A percentile compares a stretch with the other conserved stretches of the same genome.
Conservation (phyloP, 2,797 vertebrate genomes). For the Otolemur crassicaudatus region DNA sequence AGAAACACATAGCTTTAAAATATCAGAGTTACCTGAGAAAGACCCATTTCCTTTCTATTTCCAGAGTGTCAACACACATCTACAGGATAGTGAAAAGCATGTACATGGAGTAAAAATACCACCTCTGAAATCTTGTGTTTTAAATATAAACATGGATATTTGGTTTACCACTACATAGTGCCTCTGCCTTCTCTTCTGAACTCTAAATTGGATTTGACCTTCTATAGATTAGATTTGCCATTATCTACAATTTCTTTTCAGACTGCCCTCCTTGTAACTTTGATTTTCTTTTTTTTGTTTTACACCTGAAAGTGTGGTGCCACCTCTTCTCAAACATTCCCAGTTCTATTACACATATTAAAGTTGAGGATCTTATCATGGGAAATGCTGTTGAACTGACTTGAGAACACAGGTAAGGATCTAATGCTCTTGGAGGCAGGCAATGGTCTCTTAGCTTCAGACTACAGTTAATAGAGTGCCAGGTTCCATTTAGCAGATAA, state of each 20-base stretch:
- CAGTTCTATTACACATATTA: not conserved
- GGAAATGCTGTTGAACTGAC: not conserved
- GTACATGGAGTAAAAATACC: not conserved
- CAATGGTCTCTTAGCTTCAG: constrained; percentile 5
- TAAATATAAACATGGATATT: not conserved
- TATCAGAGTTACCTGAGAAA: not conserved
- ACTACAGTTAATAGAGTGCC: not conserved
- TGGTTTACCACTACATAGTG: not conserved
- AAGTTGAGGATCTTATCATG: not conserved
- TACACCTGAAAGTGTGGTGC: constrained; percentile 16
- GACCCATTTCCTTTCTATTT: constrained; percentile 1
- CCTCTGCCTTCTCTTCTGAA: constrained; percentile 6
- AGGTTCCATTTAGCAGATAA: constrained; percentile 38
- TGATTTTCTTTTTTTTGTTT: not conserved
- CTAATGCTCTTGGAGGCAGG: not conserved
- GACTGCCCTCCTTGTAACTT: not conserved
- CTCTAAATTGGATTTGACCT: not conserved
- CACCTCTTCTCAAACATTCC: not conserved
- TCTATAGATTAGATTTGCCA: constrained; percentile 15
- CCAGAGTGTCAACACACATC: not conserved
- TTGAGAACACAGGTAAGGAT: constrained; percentile 37
- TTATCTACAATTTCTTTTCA: constrained; percentile 9
- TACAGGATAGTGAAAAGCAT: not conserved
- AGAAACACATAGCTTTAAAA: constrained; percentile 31
- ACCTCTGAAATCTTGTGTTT: not conserved